phyloP scores from a whole-genome alignment of 2,888 invertebrate genomes.

The Campoletis raptor region DNA sequence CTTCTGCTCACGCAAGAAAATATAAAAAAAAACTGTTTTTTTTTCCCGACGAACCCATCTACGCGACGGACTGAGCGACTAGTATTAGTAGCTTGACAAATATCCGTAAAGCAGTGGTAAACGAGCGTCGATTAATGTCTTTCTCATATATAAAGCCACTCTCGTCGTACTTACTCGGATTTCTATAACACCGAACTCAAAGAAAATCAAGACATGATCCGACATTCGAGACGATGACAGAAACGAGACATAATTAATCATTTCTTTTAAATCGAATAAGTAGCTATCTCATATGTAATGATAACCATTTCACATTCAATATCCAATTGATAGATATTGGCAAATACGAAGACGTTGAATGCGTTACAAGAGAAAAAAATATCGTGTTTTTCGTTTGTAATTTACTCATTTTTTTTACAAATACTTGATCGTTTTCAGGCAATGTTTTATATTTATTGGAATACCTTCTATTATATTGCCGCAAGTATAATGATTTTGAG shows the following conservation, averaged over 20 bases:
- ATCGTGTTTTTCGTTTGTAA: not conserved
- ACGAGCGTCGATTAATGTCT: conserved; percentile 70
- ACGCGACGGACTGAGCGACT: conserved; percentile 23
- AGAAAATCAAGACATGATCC: conserved; percentile 51
- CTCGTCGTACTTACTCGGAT: conserved; percentile 54
- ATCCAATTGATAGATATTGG: not conserved
- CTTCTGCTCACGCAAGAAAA: not conserved
- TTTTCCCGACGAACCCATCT: conserved; percentile 6
- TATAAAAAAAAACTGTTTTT: conserved; percentile 11
- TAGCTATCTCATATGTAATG: not conserved
- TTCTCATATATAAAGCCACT: conserved; percentile 59
- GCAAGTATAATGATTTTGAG: not conserved
- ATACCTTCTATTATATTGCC: not conserved
- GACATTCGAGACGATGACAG: conserved; percentile 20
- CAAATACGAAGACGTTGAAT: not conserved
- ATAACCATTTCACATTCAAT: not conserved
- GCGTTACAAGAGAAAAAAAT: not conserved
- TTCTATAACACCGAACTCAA: conserved; percentile 11
- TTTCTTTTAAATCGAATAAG: conserved; percentile 32
- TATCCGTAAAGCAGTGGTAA: conserved; percentile 60
- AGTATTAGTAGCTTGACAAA: conserved; percentile 67
- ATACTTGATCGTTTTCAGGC: not conserved
- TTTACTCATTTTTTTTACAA: not conserved
- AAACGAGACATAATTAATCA: conserved; percentile 23
- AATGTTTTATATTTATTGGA: not conserved